Evolutionary conservation across 2,113 vertebrate genomes (phyloP).

Genomic region (Eclectus roratus): DNA sequence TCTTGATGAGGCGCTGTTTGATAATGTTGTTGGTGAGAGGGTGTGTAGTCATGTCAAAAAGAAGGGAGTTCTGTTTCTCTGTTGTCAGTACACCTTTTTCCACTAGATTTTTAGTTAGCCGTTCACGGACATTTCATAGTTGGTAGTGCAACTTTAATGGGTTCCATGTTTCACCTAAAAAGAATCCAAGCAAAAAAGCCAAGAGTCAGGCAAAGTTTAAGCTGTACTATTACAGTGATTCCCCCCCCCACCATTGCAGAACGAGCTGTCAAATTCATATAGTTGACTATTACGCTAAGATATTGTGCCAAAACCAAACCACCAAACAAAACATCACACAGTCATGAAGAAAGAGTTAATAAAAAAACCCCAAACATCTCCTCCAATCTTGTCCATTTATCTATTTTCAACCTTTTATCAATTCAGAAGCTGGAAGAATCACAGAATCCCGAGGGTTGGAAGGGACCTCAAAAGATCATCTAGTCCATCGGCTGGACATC

Average conservation of each 20-base stretch:
- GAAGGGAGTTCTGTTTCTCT: slow-evolving; percentile 97
- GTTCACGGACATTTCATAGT: slow-evolving; percentile 91
- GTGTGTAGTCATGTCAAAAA: slow-evolving; percentile 97
- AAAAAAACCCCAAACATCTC: too few species aligned
- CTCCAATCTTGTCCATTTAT: too few species aligned
- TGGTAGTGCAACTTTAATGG: slow-evolving; percentile 96
- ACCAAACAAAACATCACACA: too few species aligned
- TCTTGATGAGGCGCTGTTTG: slow-evolving; percentile 94
- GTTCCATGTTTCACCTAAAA: slow-evolving; percentile 94
- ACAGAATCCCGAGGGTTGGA: too few species aligned
- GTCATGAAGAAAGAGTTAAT: too few species aligned
- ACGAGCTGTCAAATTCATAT: too few species aligned
- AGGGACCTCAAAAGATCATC: too few species aligned
- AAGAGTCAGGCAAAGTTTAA: neutral
- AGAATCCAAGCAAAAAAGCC: neutral
- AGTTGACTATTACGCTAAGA: too few species aligned
- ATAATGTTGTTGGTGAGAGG: slow-evolving; percentile 95
- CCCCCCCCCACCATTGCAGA: accelerated
- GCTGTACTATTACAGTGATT: neutral
- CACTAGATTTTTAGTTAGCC: slow-evolving; percentile 94
- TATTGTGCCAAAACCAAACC: too few species aligned
- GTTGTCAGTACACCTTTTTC: slow-evolving; percentile 96
- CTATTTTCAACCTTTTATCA: too few species aligned
- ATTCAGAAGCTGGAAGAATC: too few species aligned
- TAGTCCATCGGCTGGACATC: too few species aligned